Evolutionary conservation across 2,113 vertebrate genomes (phyloP), one percentile per base, ranked within the genome.

Genomic region (Oceanites oceanicus): DNA sequence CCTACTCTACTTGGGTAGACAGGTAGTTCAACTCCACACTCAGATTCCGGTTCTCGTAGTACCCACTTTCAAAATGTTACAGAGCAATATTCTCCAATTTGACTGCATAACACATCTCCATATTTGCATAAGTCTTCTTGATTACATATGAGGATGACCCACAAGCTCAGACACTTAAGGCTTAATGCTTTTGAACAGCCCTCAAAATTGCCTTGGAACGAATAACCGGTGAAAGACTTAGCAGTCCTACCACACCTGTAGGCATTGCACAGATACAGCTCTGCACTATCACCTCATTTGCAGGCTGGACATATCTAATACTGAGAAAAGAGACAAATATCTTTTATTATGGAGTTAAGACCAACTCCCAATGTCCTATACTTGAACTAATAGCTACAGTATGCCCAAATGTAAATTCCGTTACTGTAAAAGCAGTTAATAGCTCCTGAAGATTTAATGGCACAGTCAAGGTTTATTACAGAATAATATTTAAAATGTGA

Each of bases 401-500:
- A 75, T 74, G 77, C 15, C 30, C 52, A 94, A 89, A 80, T 42
- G 9, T 49, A 91, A 92, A 80, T 86, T 86, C 42, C 16, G 12
- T 32, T 62, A 85, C 67, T 77, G 53, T 77, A 71, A 85, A 88
- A 52, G 34, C 34, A 75, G 49, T 74, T 96, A 78, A 80, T 34
- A 93, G 32, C 15, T 71, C 26, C 50, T 58, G 61, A 55, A 94
- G 63, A 86, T 84, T 81, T 88, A 90, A 92, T 63, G 36, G 18
- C 11, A 94, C 42, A 94, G n/a, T 38, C 38, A 95, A 88, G 45
- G 38, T 76, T 92, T 89, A 91, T 91, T 96, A 72, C 47, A 94
- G 68, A 96, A 91, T 75, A 95, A 82, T 95, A 97, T 80, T 88
- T 88, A 83, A 94, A 67, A 53, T 62, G 10, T 86, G 77, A 90